Conservation (phyloP, 2,888 invertebrate species). For the Drosophila neotestacea region DNA sequence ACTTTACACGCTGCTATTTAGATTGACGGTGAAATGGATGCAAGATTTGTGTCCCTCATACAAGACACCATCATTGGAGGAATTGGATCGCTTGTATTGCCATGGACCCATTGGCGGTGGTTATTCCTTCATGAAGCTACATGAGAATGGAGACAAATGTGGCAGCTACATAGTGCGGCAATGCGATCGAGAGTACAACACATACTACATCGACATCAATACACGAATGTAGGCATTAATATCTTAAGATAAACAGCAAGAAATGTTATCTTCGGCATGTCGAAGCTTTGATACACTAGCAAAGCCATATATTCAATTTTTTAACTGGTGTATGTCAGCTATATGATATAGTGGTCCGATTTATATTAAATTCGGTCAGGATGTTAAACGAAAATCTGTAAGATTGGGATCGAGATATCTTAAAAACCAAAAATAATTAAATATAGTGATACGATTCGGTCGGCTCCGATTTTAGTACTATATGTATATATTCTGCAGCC, state of each 20-base stretch:
- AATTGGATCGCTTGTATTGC: slow-evolving; percentile 90
- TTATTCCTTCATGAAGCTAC: slow-evolving; percentile 93
- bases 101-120: slow-evolving; percentile 96
- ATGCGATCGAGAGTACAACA: slow-evolving; percentile 92
- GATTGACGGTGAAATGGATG: slow-evolving; percentile 94
- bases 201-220: slow-evolving; percentile 93
- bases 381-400: too few relatives aligned
- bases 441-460: too few relatives aligned
- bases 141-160: slow-evolving; percentile 91
- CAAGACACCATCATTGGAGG: slow-evolving; percentile 91
- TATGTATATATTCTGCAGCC: too few relatives aligned
- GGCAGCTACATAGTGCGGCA: slow-evolving; percentile 94
- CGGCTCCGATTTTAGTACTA: too few relatives aligned
- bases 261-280: too few relatives aligned
- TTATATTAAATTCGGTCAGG: too few relatives aligned
- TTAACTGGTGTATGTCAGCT: too few relatives aligned
- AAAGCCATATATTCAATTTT: too few relatives aligned
- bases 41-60: slow-evolving; percentile 94
- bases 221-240: slow-evolving; percentile 88
- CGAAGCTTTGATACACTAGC: too few relatives aligned
- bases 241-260: background rate
- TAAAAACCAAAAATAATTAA: too few relatives aligned
- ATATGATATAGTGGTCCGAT: too few relatives aligned
- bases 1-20: slow-evolving; percentile 56
- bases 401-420: too few relatives aligned